Base-by-base conservation (phyloP, 2,888 invertebrate genomes). In the Scaptodrosophila latifasciaeformis region DNA sequence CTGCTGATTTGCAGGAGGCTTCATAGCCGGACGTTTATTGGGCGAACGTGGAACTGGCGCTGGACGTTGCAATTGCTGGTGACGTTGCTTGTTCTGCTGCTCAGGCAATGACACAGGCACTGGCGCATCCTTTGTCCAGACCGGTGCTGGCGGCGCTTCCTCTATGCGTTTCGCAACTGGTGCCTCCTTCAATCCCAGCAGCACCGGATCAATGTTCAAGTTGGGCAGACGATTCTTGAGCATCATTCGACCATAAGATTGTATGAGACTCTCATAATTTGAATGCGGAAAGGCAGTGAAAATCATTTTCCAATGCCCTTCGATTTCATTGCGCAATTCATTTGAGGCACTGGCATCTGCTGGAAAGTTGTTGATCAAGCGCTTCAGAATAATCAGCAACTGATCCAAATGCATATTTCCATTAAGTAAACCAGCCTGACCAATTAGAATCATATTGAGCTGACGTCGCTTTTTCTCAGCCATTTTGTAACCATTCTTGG, bases 401-500 rank as follows among this genome's bases (percentile, higher is more conserved):
- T 87, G 85, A 2, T 81, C 86, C 18, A 90, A 72, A 68, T 89
- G 88, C 54, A 77, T 67, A 0, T 84, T 70, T 1, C 90, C 90
- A 51, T 88, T 87, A 2, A 85, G 85, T 17, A 90, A 86, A 0
- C 90, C 90, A 0, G 89, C 89, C 79, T 90, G 90, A 0, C 90
- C 90, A 4, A 90, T 80, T 4, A 90, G 82, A 27, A 90, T 87
- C 87, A 89, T 90, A 67, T 90, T 90, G 1, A 90, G 81, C 43
- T 85, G 86, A 49, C 86, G 88, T 2, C 88, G 78, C 69, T 87
- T 84, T 40, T 82, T 82, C 51, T 89, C 89, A 1, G 89, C 88
- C 57, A 84, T 67, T 44, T 85, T 86, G 46, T 48, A 76, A 66
- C 84, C 35, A 81, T 85, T 69, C 82, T 88, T 86, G 21, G 87